Evolutionary conservation across 2,113 vertebrate species (phyloP).

Genomic region (Chascanopsetta lugubris): DNA sequence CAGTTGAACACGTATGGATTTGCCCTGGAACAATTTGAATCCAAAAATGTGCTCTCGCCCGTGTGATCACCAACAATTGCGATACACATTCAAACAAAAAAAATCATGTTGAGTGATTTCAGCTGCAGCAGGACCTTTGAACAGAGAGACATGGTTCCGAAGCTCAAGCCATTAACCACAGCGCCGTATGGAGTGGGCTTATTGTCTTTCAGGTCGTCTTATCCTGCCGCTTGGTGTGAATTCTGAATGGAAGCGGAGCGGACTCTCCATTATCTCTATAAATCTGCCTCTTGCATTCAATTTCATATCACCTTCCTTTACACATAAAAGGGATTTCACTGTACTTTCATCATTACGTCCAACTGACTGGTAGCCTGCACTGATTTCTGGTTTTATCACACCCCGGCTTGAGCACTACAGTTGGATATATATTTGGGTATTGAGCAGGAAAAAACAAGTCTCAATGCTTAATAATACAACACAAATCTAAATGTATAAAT

Average conservation of each 20-base stretch:
- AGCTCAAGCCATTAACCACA: slow-evolving; percentile 64
- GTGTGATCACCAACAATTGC: slow-evolving; percentile 53
- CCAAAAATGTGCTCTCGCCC: slow-evolving; percentile 52
- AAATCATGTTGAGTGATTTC: slow-evolving; percentile 27
- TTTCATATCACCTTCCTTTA: slow-evolving; percentile 54
- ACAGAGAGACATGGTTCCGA: slow-evolving; percentile 49
- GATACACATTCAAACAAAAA: slow-evolving; percentile 7
- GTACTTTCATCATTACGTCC: slow-evolving; percentile 73
- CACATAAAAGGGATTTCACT: slow-evolving; percentile 67
- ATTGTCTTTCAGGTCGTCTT: slow-evolving; percentile 57
- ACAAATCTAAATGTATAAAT: background rate
- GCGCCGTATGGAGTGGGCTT: slow-evolving; percentile 54
- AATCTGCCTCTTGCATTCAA: slow-evolving; percentile 60
- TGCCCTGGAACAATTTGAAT: slow-evolving; percentile 56
- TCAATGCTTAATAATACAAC: background rate
- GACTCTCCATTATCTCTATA: slow-evolving; percentile 66
- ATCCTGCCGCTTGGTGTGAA: slow-evolving; percentile 61
- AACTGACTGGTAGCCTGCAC: slow-evolving; percentile 39
- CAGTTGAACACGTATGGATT: slow-evolving; percentile 52
- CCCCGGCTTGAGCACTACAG: background rate
- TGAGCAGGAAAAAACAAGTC: background rate
- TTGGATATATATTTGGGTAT: background rate
- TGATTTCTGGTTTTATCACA: slow-evolving; percentile 37
- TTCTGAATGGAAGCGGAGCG: slow-evolving; percentile 30
- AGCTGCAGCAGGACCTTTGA: slow-evolving; percentile 57